Base-by-base conservation (phyloP, 2,113 vertebrate genomes). In the Rissa tridactyla region DNA sequence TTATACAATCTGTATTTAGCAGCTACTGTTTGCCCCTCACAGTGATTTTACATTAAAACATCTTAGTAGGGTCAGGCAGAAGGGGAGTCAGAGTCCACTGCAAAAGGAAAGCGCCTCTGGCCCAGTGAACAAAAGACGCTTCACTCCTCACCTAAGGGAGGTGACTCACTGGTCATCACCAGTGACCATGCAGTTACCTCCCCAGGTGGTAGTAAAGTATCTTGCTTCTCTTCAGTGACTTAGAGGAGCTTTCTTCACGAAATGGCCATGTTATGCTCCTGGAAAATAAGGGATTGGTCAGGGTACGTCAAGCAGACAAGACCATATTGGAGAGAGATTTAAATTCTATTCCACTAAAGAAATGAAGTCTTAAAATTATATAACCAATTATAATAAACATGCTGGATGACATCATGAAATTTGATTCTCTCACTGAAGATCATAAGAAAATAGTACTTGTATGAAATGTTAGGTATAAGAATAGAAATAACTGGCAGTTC, bases 131-230 rank as follows among this genome's bases (percentile, higher is more conserved):
- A 95, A 92, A 96, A 89, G 85, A 91, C 55, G 51, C 81, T 97
- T 94, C 82, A 26, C 14, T 94, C 71, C n/a, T 88, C 88, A 96
- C 92, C 95, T 97, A 79, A 96, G 94, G 91, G 91, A 97, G 88
- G 92, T 97, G 87, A 97, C 80, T 92, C 40, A 49, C n/a, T 94
- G 96, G 92, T 91, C 83, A 95, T 89, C 77, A 95, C 58, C 92
- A 86, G 61, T 91, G 83, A 95, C 77, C 83, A 95, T 80, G 64
- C 57, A 92, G 55, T 91, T 69, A 92, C 86, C 87, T 97, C 90
- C 89, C 96, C 73, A 86, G 93, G 89, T 95, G 82, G 69, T 30
- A 61, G 36, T 32, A 82, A 96, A 95, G 88, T 85, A 93, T 70
- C 75, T 82, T 65, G 29, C 65, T 94, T 90, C 91, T 90, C 75